Base-by-base conservation (phyloP, 2,113 vertebrate species). In the Buteo buteo region DNA sequence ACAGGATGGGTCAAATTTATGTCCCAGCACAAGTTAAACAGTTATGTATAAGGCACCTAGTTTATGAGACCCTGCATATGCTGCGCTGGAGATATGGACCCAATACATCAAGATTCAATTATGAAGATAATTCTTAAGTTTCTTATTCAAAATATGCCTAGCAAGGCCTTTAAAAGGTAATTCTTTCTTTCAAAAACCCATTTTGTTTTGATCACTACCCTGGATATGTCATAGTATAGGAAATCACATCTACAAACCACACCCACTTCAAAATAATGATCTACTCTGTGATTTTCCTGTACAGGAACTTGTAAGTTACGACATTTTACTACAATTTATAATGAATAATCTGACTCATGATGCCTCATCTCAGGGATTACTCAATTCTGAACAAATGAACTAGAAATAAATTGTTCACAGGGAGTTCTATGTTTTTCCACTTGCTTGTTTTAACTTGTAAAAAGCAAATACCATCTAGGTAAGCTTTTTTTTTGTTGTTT, bases 351-450 rank as follows among this genome's bases (percentile, higher is more conserved):
- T 96, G 95, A 93, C 44, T 93, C 88, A 89, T 0, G 1, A 78
- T 88, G 66, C 34, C 72, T 94, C 86, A 70, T 65, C 62, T 85
- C 62, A 40, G 32, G 19, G 31, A 89, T 94, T 89, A 91, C 88
- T 87, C 86, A 94, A n/a, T 70, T 58, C 61, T 69, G 65, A 89
- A 86, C 25, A 89, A 92, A 82, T 42, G 21, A 94, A 69, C 70
- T 91, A 91, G 89, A 96, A 96, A 64, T 76, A 95, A 84, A 3
- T 11, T 69, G 9, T 79, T 94, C 80, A 84, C 31, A 93, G 26
- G 65, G 42, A 57, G 38, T 26, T 44, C 24, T 87, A 20, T 36
- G 31, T 44, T 86, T 19, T 86, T 78, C 52, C 13, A 59, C 28
- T 82, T 67, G 52, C 88, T 86, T 90, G 58, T 81, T 84, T 57